Conservation (phyloP, 2,797 vertebrate species). For the Pangasius mekongensis region DNA sequence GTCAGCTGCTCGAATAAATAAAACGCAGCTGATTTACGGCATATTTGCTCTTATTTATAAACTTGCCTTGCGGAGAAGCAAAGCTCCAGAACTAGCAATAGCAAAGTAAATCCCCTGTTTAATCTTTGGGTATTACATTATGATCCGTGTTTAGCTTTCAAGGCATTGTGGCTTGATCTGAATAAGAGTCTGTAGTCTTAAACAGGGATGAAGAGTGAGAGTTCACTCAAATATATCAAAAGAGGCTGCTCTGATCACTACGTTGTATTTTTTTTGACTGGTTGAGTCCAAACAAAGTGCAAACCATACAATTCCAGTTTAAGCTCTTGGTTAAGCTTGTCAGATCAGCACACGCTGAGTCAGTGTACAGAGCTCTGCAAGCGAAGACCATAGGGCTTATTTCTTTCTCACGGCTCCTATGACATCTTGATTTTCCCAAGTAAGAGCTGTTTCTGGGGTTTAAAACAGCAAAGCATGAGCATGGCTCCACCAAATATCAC, state of each 20-base stretch:
- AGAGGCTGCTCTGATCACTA: neutral
- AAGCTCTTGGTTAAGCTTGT: neutral
- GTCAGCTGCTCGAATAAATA: conserved; percentile 46
- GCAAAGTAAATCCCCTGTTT: conserved; percentile 41
- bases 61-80: conserved; percentile 25
- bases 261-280: neutral
- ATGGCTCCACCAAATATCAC: neutral
- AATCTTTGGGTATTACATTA: conserved; percentile 47
- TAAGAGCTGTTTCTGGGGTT: neutral
- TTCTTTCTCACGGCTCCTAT: neutral
- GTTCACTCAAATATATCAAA: conserved; percentile 11
- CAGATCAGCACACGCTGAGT: neutral
- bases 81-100: conserved; percentile 38
- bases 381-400: neutral
- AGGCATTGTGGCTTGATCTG: conserved; percentile 28
- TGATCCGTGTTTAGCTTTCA: conserved; percentile 44
- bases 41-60: conserved; percentile 46
- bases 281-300: neutral
- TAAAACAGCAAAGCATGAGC: neutral
- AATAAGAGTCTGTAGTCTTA: neutral
- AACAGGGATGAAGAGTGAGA: neutral
- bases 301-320: neutral
- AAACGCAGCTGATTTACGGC: conserved; percentile 1
- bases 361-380: neutral
- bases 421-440: neutral